Percentiles rank a stretch among this genome's conserved stretches.
These are phyloP conservation scores for Yoshiicerus persimilis DNA, from an alignment of 1,140 invertebrate genomes.

Conservation along the genomic window DNA sequence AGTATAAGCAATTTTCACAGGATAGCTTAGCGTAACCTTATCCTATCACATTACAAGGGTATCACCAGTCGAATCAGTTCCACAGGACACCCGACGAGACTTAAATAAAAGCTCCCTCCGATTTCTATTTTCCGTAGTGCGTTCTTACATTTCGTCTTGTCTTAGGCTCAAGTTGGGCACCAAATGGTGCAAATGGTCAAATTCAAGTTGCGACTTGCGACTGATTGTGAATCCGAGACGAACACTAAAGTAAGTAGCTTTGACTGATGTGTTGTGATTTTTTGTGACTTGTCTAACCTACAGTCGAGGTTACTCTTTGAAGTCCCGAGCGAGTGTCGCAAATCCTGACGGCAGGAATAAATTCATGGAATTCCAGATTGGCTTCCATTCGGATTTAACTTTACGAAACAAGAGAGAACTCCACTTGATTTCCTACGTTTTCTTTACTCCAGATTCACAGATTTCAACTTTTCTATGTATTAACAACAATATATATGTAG, in stretches of 20 bases:
- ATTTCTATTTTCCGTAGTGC: no score
- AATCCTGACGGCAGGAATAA: background rate
- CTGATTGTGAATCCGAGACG: background rate
- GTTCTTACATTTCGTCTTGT: no score
- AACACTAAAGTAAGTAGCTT: background rate
- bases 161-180: background rate
- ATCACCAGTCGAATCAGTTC: background rate
- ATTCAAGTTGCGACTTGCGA: background rate
- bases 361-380: slow-evolving; percentile 9
- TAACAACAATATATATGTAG: no score
- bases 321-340: background rate
- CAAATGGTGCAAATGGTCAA: background rate
- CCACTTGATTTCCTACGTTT: background rate
- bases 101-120: background rate
- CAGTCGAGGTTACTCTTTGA: background rate
- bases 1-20: background rate
- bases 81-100: background rate
- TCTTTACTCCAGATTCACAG: background rate
- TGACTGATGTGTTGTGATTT: background rate
- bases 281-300: background rate
- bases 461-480: background rate
- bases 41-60: background rate
- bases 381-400: background rate
- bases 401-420: background rate
- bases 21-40: background rate